Evolutionary conservation across 2,797 vertebrate species (phyloP).

Genomic region (Discoglossus pictus): DNA sequence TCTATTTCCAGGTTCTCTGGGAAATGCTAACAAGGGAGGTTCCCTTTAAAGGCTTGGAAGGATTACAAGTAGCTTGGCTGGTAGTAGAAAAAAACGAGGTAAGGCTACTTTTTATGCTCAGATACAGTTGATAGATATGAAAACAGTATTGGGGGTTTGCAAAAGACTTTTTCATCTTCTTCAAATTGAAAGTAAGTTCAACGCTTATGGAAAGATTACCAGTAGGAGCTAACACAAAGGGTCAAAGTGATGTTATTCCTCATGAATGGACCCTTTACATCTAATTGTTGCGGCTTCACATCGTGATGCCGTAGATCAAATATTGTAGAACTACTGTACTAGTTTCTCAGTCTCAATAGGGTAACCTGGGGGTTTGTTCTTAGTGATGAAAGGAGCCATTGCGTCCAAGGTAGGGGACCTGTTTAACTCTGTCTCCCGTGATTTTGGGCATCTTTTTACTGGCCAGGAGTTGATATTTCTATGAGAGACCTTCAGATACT

Average conservation of each 20-base stretch:
- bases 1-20: slow-evolving; percentile 93
- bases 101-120: slow-evolving; percentile 83
- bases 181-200: slow-evolving; percentile 86
- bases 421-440: slow-evolving; percentile 84
- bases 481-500: slow-evolving; percentile 84
- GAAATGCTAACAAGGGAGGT: slow-evolving; percentile 98
- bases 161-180: slow-evolving; percentile 87
- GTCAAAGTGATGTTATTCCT: slow-evolving; percentile 86
- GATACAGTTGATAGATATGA: slow-evolving; percentile 80
- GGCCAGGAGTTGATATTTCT: slow-evolving; percentile 85
- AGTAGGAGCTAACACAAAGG: slow-evolving; percentile 87
- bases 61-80: slow-evolving; percentile 98
- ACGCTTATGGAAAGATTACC: slow-evolving; percentile 87
- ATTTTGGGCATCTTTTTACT: slow-evolving; percentile 84
- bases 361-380: slow-evolving; percentile 85
- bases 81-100: slow-evolving; percentile 99
- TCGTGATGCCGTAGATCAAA: slow-evolving; percentile 85
- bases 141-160: slow-evolving; percentile 86
- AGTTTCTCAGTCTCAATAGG: slow-evolving; percentile 86
- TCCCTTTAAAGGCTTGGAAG: slow-evolving; percentile 98
- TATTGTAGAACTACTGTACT: slow-evolving; percentile 84
- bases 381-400: slow-evolving; percentile 85
- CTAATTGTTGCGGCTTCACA: slow-evolving; percentile 86
- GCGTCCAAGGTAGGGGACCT: slow-evolving; percentile 84
- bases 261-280: slow-evolving; percentile 87